Conservation (phyloP, 2,113 vertebrate species). For the Hipposideros armiger region DNA sequence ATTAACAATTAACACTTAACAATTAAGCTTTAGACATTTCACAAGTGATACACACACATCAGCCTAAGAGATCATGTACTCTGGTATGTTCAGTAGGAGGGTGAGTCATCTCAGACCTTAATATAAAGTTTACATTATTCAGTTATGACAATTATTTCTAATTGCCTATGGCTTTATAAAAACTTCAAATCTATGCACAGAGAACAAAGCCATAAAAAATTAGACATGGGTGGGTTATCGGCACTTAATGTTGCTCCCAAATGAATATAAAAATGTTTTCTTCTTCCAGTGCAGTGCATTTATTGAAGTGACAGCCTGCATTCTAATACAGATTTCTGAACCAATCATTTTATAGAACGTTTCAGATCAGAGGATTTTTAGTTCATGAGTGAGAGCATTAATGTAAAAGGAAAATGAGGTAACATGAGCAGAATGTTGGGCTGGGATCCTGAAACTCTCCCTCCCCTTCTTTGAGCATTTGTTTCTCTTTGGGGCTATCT, state of each 20-base stretch:
- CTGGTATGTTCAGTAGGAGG: slow-evolving; percentile 38
- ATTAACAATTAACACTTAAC: slow-evolving; percentile 50
- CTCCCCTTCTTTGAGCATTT: not conserved
- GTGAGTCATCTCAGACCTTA: slow-evolving; percentile 56
- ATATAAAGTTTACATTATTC: slow-evolving; percentile 64
- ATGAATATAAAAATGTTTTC: slow-evolving; percentile 41
- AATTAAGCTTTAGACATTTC: slow-evolving; percentile 58
- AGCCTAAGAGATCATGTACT: not conserved
- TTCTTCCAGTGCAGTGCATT: not conserved
- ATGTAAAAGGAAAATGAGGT: not conserved
- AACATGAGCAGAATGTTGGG: not conserved
- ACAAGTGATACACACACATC: slow-evolving; percentile 14
- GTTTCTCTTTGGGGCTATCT: not conserved
- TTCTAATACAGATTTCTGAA: not conserved
- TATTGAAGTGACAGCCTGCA: not conserved
- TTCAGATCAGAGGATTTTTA: not conserved
- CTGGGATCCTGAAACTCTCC: not conserved
- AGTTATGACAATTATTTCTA: slow-evolving; percentile 57
- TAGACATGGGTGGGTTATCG: not conserved
- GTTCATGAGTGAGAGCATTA: not conserved
- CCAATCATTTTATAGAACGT: not conserved
- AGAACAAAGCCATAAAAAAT: slow-evolving; percentile 49
- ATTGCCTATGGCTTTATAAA: slow-evolving; percentile 16
- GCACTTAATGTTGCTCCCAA: not conserved
- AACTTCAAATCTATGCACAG: not conserved